phyloP scores from a whole-genome alignment of 2,888 invertebrate genomes.

The Platycnemis pennipes region DNA sequence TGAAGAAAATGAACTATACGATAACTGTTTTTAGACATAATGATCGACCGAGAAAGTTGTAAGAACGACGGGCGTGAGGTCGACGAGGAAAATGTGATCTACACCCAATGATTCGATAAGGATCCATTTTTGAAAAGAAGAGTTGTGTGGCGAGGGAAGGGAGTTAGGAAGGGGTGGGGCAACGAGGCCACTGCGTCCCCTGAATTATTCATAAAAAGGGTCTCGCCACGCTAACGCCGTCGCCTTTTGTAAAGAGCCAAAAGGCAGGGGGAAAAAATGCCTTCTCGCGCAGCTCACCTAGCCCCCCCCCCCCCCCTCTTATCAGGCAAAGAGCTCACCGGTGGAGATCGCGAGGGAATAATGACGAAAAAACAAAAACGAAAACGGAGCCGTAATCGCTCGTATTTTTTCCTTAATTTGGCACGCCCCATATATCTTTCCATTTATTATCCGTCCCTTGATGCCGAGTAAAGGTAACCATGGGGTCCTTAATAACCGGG shows the following conservation, averaged over 20 bases:
- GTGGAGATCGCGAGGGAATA: conserved; percentile 30
- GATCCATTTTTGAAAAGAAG: conserved; percentile 30
- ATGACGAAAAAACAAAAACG: conserved; percentile 12
- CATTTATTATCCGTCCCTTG: conserved; percentile 60
- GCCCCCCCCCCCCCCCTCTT: not conserved
- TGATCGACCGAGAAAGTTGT: not conserved
- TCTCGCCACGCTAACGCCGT: conserved; percentile 38
- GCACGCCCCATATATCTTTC: conserved; percentile 68
- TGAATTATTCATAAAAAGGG: conserved; percentile 60
- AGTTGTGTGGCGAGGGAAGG: not conserved
- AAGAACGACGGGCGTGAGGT: not conserved
- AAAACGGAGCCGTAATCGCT: conserved; percentile 48
- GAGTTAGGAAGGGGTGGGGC: not conserved
- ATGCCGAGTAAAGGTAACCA: conserved; percentile 61
- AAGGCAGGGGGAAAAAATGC: not conserved
- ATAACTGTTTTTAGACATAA: not conserved
- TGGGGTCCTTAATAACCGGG: conserved; percentile 54
- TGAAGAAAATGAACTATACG: not conserved
- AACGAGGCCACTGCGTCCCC: conserved; percentile 40
- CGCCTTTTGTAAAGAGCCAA: not conserved
- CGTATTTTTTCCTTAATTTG: conserved; percentile 67
- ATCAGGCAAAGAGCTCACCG: conserved; percentile 44
- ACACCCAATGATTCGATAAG: conserved; percentile 21
- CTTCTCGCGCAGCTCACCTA: not conserved
- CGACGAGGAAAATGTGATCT: not conserved